phyloP scores from a whole-genome alignment of 2,113 vertebrate species.

The Heteronetta atricapilla region DNA sequence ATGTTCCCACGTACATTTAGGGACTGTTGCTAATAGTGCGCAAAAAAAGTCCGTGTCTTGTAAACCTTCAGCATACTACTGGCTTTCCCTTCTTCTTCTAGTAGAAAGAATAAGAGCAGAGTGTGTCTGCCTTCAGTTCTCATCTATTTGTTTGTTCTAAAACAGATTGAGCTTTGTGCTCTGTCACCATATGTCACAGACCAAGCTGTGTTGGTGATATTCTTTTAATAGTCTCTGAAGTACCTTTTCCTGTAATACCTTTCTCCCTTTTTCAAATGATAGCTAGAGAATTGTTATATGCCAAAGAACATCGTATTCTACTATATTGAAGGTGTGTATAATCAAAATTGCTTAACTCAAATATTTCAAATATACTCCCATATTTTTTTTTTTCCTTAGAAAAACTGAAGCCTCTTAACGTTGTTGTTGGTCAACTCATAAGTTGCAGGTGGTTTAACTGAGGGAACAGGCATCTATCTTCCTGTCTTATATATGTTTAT shows the following conservation, averaged over 20 bases:
- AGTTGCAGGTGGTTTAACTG: background rate
- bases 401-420: background rate
- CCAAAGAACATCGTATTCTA: background rate
- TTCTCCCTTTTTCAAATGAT: background rate
- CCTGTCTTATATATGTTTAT: background rate
- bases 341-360: background rate
- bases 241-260: background rate
- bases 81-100: background rate
- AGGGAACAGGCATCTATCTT: rapidly evolving
- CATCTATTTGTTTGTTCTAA: background rate
- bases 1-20: background rate
- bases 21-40: background rate
- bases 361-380: too few relatives aligned
- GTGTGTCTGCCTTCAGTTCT: background rate
- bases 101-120: background rate
- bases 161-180: background rate
- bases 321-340: background rate
- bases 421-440: background rate
- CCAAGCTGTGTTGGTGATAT: background rate
- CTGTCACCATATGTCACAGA: background rate
- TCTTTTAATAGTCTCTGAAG: background rate
- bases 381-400: background rate
- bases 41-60: background rate
- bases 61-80: background rate
- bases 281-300: background rate